These are phyloP conservation scores for Saccostrea echinata DNA, from an alignment of 1,140 invertebrate genomes.

Conservation along the genomic window DNA sequence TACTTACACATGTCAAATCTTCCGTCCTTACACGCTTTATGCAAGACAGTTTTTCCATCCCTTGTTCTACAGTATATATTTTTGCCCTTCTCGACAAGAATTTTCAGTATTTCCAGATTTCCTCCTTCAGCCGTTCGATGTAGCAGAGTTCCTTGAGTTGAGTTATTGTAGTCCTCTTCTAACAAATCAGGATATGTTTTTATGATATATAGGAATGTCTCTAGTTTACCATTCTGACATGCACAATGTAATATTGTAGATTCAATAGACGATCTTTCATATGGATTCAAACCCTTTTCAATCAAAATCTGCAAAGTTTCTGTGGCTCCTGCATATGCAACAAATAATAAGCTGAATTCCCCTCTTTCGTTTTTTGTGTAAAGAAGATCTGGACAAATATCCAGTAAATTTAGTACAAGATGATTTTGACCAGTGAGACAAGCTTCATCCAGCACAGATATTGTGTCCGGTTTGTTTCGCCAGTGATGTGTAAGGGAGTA, in stretches of 20 bases:
- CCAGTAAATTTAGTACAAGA: neutral
- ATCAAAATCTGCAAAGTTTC: neutral
- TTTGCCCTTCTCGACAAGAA: neutral
- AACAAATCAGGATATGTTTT: neutral
- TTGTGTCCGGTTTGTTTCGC: neutral
- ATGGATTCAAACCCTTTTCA: neutral
- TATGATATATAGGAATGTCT: neutral
- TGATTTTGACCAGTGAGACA: neutral
- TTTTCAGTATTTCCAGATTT: neutral
- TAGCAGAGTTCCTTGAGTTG: neutral
- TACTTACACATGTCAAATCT: neutral
- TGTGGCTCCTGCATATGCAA: neutral
- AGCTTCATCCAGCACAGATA: neutral
- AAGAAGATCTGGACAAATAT: neutral
- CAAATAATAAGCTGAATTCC: constrained; percentile 9
- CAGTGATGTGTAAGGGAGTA: neutral
- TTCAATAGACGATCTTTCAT: constrained; percentile 5
- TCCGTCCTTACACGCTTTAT: neutral
- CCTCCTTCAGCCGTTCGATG: neutral
- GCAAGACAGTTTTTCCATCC: neutral
- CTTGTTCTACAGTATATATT: neutral
- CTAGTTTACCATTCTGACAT: constrained; percentile 1
- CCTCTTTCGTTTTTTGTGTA: constrained; percentile 8
- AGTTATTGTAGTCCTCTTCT: neutral
- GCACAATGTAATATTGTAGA: neutral